Evolutionary conservation across 2,888 invertebrate genomes (phyloP).

Genomic region (Drosophila demipolita): DNA sequence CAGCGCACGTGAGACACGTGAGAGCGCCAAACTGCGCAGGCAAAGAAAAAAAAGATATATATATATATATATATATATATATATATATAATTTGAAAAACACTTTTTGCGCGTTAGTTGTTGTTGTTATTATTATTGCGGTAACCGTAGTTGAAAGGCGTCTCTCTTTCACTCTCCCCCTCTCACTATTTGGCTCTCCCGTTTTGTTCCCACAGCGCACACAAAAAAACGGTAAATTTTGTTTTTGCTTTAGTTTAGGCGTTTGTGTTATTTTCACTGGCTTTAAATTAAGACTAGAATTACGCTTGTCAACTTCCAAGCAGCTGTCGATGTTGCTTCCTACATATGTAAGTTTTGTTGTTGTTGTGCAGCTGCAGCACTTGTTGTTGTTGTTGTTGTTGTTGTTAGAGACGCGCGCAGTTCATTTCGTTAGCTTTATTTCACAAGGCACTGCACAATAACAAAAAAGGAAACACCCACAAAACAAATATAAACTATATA

Average conservation of each 20-base stretch:
- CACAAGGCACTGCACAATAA: conserved; percentile 24
- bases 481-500: conserved; percentile 3
- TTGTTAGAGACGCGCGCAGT: conserved; percentile 30
- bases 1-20: conserved; percentile 60
- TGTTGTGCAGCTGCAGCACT: conserved; percentile 35
- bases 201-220: conserved; percentile 7
- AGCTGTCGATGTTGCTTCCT: conserved; percentile 68
- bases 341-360: conserved; percentile 37
- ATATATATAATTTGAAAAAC: conserved; percentile 43
- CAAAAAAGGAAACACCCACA: conserved; percentile 26
- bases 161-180: conserved; percentile 6
- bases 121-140: conserved; percentile 41
- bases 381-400: conserved; percentile 49
- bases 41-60: conserved; percentile 38
- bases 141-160: conserved; percentile 37
- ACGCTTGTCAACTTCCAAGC: conserved; percentile 58
- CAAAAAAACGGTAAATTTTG: conserved; percentile 41
- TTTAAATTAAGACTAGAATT: conserved; percentile 33
- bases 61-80: conserved; percentile 12
- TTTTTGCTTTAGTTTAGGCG: conserved; percentile 15
- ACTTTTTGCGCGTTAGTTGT: conserved; percentile 39
- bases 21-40: conserved; percentile 66
- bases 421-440: conserved; percentile 24
- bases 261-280: conserved; percentile 21
- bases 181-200: conserved; percentile 7